Conservation (phyloP, 1,140 invertebrate genomes). For the Drosophila erecta region DNA sequence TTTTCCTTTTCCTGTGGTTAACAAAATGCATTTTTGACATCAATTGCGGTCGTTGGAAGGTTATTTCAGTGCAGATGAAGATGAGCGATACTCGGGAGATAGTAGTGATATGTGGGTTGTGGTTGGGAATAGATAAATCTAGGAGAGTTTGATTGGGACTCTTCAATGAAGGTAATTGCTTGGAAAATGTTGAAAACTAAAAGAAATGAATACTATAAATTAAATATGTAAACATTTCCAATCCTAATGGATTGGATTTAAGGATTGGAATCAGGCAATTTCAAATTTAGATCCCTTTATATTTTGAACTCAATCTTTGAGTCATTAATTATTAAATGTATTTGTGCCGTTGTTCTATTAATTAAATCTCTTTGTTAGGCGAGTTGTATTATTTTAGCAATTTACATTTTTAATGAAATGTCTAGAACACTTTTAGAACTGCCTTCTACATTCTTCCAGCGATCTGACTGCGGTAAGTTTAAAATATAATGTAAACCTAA, state of each 20-base stretch:
- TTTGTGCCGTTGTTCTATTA: too few species aligned
- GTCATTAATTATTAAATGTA: too few species aligned
- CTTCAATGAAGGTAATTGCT: too few species aligned
- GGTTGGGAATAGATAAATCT: conserved; percentile 13
- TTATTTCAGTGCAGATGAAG: conserved; percentile 28
- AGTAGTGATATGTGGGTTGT: conserved; percentile 42
- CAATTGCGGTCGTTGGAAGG: conserved; percentile 30
- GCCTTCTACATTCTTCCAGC: background rate
- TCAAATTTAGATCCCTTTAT: too few species aligned
- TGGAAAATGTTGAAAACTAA: background rate
- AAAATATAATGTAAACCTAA: conserved; percentile 18
- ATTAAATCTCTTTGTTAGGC: background rate
- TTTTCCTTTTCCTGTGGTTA: conserved; percentile 34
- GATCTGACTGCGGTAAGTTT: background rate
- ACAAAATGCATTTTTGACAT: conserved; percentile 51
- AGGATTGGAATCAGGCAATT: too few species aligned
- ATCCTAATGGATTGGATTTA: too few species aligned
- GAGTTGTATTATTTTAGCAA: too few species aligned
- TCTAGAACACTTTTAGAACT: background rate
- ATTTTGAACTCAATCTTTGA: too few species aligned
- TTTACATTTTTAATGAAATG: background rate
- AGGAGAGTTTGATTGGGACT: background rate
- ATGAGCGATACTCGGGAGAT: conserved; percentile 31
- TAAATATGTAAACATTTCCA: too few species aligned
- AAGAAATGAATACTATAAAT: too few species aligned